Evolutionary conservation across 2,113 vertebrate genomes (phyloP).

Genomic region (Podarcis raffonei): DNA sequence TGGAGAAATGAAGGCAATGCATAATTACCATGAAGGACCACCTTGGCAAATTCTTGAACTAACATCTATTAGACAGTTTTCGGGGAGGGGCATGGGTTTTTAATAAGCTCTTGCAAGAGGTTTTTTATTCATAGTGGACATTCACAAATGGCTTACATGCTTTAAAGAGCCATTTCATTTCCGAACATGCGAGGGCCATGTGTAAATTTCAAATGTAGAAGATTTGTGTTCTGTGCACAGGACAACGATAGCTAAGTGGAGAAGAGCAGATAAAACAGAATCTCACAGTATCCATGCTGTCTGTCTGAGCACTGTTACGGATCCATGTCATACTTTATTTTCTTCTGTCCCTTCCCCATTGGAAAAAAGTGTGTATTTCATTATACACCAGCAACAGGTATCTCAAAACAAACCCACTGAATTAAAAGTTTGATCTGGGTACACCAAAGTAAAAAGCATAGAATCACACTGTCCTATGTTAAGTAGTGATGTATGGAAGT

Average conservation of each 20-base stretch:
- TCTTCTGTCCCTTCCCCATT: background rate
- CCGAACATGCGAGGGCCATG: background rate
- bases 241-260: background rate
- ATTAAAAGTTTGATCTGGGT: background rate
- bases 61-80: conserved; percentile 21
- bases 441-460: no score
- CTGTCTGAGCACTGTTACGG: background rate
- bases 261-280: background rate
- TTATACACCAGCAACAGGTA: background rate
- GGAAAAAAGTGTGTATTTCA: background rate
- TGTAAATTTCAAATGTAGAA: background rate
- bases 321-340: background rate
- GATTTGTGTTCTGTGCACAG: background rate
- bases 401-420: background rate
- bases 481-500: background rate
- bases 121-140: background rate
- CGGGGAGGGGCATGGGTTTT: background rate
- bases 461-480: background rate
- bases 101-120: background rate
- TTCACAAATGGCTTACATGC: background rate
- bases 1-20: conserved; percentile 53
- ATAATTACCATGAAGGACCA: conserved; percentile 25
- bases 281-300: background rate
- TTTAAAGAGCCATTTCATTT: background rate
- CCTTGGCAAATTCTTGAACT: conserved; percentile 23